These are phyloP conservation scores for Antennarius striatus DNA, from an alignment of 2,113 vertebrate species.

Conservation along the genomic window DNA sequence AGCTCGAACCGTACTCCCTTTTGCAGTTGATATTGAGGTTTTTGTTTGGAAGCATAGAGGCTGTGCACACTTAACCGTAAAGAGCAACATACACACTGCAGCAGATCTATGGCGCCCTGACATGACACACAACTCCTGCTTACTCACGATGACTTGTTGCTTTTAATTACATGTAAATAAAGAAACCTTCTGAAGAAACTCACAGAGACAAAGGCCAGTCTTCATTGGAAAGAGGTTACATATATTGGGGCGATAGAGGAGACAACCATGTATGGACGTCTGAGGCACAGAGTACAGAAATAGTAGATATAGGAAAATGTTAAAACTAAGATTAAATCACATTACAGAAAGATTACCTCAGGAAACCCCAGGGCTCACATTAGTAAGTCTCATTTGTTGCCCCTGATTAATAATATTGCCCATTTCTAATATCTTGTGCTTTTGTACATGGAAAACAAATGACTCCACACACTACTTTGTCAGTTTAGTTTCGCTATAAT, in stretches of 20 bases:
- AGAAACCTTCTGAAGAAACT: not conserved
- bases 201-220: not conserved
- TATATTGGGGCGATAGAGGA: slow-evolving; percentile 35
- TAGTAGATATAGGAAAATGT: too few species aligned
- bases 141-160: not conserved
- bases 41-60: slow-evolving; percentile 24
- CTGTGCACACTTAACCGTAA: slow-evolving; percentile 1
- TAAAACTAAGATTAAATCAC: too few species aligned
- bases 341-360: too few species aligned
- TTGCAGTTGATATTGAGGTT: not conserved
- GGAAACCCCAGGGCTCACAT: too few species aligned
- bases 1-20: too few species aligned
- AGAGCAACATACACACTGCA: slow-evolving; percentile 1
- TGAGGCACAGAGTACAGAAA: slow-evolving; percentile 48
- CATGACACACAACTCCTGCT: not conserved
- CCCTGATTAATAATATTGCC: too few species aligned
- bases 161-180: slow-evolving; percentile 3
- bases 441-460: too few species aligned
- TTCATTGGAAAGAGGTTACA: slow-evolving; percentile 31
- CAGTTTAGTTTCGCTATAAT: too few species aligned
- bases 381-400: too few species aligned
- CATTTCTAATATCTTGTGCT: too few species aligned
- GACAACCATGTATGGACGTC: slow-evolving; percentile 56
- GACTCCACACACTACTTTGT: too few species aligned
- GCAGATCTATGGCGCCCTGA: not conserved